phyloP scores from a whole-genome alignment of 23 tunicate genomes.

The Ascidia mentula region DNA sequence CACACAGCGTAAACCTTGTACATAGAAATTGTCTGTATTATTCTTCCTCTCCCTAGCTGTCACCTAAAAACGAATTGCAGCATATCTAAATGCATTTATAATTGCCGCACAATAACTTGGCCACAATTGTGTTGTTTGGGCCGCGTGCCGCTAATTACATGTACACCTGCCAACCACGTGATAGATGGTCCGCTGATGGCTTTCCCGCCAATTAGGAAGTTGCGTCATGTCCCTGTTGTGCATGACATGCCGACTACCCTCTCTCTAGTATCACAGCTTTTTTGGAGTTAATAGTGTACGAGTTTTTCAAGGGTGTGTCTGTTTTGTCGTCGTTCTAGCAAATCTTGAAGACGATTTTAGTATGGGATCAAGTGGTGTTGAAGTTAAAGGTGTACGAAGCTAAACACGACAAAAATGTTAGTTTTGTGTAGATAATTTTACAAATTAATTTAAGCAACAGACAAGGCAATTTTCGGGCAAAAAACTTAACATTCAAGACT shows the following conservation, averaged over 20 bases:
- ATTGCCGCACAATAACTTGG: no score
- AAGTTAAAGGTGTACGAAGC: not conserved
- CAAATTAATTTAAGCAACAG: no score
- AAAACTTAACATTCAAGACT: no score
- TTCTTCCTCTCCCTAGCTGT: no score
- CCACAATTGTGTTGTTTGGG: no score
- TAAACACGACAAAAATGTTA: no score
- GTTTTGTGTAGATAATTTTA: no score
- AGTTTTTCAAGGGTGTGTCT: not conserved
- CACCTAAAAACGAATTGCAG: no score
- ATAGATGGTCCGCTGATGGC: conserved; percentile 1
- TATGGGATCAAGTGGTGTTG: not conserved
- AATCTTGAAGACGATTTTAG: not conserved
- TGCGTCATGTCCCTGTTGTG: conserved; percentile 16
- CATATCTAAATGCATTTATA: no score
- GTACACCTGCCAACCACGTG: conserved; percentile 4
- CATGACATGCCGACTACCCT: not conserved
- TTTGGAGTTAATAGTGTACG: not conserved
- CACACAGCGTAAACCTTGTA: no score
- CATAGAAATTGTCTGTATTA: no score
- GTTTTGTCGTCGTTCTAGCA: not conserved
- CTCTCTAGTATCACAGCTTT: not conserved
- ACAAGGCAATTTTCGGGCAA: no score
- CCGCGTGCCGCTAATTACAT: not conserved
- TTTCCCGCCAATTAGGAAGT: conserved; percentile 23